Base-by-base conservation (phyloP, 2,797 vertebrate genomes). In the Muscicapa striata region DNA sequence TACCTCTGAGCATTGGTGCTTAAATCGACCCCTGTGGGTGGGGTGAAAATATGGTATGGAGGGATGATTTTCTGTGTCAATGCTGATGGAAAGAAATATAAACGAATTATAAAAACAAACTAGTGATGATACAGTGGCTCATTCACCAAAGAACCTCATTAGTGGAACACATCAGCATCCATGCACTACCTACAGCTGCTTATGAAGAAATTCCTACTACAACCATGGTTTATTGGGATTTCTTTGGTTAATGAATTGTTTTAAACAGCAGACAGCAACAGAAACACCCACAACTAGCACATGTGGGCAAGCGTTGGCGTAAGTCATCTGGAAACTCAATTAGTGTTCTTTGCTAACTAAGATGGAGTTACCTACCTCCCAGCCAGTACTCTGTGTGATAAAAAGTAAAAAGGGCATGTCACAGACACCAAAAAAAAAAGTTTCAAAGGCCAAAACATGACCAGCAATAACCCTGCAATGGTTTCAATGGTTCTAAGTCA, bases 381-480 rank as follows among this genome's bases (percentile, higher is more conserved):
- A 99, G 99, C 99, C 99, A 98, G 99, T 99, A 98, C 99, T 99
- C 99, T 99, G 99, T 99, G 98, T 99, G 98, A 99, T 97, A 99
- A 98, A 99, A 98, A 99, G 97, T 97, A 98, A 97, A 98, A 99
- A 99, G 98, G 95, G 97, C 97, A 98, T 97, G 98, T 98, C 98
- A 98, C 96, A 97, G 97, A 96, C 97, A 96, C 96, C 49, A 94
- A 93, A 93, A 93, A 91, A 45, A 82, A 83, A 38, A 91, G 77
- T 81, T 96, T 92, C 66, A 97, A 95, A 97, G 90, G 96, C 88
- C 96, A 97, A 96, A 98, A 92, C 84, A 97, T 14, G 89, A 95
- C 90, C 95, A 92, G 76, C 81, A 94, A 87, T 75, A 73, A 74
- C 74, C 72, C 80, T 94, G 72, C 77, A 90, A 61, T 24, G 73